Evolutionary conservation across 37 sponge, comb jelly and placozoan genomes (phyloP), one percentile per base, ranked within the genome.

Genomic region (Petrosia ficiformis): DNA sequence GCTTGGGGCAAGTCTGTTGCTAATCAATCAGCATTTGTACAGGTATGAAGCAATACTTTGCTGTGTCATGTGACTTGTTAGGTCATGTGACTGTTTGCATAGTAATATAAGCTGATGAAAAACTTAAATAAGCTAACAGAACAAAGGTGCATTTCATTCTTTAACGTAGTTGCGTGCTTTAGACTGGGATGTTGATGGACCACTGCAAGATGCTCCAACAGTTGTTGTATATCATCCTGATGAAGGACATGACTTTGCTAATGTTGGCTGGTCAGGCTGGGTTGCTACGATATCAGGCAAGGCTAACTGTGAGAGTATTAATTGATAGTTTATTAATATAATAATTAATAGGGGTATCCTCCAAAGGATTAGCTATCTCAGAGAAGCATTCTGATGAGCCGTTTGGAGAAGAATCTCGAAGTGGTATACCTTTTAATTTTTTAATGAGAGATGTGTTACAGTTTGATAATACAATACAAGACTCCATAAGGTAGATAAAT

Each of bases 221-320:
- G 87, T 87, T 38, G 54, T 76, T 2, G 72, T 87, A n/a, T 87
- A 87, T 65, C 87, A 87, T 76, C 87, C 87, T 10, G 38, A 75
- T 1, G 32, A 81, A 14, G 86, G 78, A 11, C 75, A 87, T 56
- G 74, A 44, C 31, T 87, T 87, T 76, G 77, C 67, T 57, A 87
- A 61, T 40, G 72, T 87, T n/a, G 81, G 82, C 40, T 87, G 87
- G 87, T 42, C 87, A 35, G 87, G 87, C 21, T 76, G 77, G 77
- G 61, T 87, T 4, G 77, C 82, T 4, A 67, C 77, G 52, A 80
- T 87, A 28, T 64, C 82, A 42, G 87, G 87, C 65, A 76, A 54
- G 60, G 6, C 8, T 48, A 42, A n/a, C n/a, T n/a, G n/a, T n/a
- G n/a, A 19, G 8, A 37, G 2, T 66, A 39, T 76, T 11, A 30